Evolutionary conservation across 2,888 invertebrate species (phyloP).

Genomic region (Stenurella melanura): DNA sequence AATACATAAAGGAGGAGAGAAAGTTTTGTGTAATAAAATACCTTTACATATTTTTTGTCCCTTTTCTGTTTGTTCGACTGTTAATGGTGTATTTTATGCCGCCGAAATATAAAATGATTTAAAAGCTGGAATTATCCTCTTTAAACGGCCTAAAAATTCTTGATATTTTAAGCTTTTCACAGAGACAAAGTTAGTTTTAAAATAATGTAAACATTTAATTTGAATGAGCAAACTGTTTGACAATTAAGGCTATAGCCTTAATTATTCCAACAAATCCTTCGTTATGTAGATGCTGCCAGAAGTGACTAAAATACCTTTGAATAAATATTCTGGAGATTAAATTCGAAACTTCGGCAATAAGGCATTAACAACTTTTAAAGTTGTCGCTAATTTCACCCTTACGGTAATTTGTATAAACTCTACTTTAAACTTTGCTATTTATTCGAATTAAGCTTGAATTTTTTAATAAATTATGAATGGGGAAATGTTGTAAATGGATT

Average conservation of each 20-base stretch:
- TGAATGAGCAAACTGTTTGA: not conserved
- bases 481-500: not conserved
- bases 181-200: not conserved
- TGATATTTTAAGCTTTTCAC: not conserved
- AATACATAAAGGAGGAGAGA: too few relatives aligned
- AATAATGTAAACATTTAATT: not conserved
- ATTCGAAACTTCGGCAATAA: constrained; percentile 8
- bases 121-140: too few relatives aligned
- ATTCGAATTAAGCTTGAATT: constrained; percentile 13
- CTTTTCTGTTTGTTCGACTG: too few relatives aligned
- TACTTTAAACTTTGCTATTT: not conserved
- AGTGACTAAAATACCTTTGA: constrained; percentile 18
- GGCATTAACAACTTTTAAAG: constrained; percentile 16
- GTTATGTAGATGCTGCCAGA: constrained; percentile 8
- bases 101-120: too few relatives aligned
- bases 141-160: not conserved
- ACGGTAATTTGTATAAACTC: constrained; percentile 13
- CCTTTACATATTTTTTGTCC: too few relatives aligned
- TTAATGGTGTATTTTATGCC: too few relatives aligned
- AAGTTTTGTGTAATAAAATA: too few relatives aligned
- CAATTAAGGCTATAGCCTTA: not conserved
- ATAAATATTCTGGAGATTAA: constrained; percentile 25
- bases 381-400: constrained; percentile 20
- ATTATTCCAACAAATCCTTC: not conserved
- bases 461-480: constrained; percentile 1